Conservation (phyloP, 2,797 vertebrate genomes). For the Phoebastria nigripes region DNA sequence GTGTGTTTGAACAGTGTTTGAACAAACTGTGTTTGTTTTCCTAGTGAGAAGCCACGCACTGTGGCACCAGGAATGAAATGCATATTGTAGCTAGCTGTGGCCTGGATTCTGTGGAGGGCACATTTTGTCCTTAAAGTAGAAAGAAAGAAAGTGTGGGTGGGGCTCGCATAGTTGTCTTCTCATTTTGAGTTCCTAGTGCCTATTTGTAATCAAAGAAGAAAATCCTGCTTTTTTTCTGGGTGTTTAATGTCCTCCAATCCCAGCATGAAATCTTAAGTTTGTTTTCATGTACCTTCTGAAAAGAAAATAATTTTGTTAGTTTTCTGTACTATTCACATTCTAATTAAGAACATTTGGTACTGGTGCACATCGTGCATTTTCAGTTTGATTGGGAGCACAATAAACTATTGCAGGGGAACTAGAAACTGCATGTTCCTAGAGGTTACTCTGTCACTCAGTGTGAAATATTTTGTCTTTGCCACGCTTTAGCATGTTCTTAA, state of each 20-base stretch:
- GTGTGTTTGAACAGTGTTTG: not conserved
- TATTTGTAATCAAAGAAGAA: not conserved
- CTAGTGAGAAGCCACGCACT: not conserved
- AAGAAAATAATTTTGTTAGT: not conserved
- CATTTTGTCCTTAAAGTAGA: not conserved
- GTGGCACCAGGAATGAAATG: not conserved
- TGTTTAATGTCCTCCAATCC: not conserved
- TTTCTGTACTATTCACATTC: not conserved
- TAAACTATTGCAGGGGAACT: not conserved
- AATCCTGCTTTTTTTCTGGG: not conserved
- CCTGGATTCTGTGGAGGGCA: not conserved
- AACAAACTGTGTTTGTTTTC: not conserved
- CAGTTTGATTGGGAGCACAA: not conserved
- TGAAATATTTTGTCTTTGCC: not conserved
- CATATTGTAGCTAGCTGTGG: not conserved
- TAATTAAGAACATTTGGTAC: not conserved
- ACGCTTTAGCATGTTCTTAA: not conserved
- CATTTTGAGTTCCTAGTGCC: not conserved
- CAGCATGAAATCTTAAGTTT: not conserved
- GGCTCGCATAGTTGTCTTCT: not conserved
- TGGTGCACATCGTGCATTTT: not conserved
- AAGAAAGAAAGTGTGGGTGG: not conserved
- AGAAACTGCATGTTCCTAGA: not conserved
- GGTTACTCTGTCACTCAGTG: not conserved
- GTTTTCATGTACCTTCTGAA: not conserved